Conservation (phyloP, 2,113 vertebrate genomes). For the cat (Felis catus) region F.catus_Fca126_mat1.0 CM031425.1:26107001-26107500, state of each 20-base stretch:
- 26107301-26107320: not conserved
- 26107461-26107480: not conserved
- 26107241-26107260: not conserved
- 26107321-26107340: not conserved
- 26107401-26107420: not conserved
- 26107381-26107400: not conserved
- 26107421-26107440: not conserved
- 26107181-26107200: not conserved
- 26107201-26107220: not conserved
- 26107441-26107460: not conserved
- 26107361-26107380: not conserved
- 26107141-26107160: not conserved
- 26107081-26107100: not conserved
- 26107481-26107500: not conserved
- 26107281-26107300: not conserved
- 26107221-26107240: not conserved
- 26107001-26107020: not conserved
- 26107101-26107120: not conserved
- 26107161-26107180: not conserved
- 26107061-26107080: not conserved
- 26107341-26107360: not conserved
- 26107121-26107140: not conserved
- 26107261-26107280: not conserved
- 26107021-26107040: not conserved
- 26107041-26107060: not conserved